phyloP scores from a whole-genome alignment of 2,797 vertebrate genomes.

The Sebastes matsubarae region DNA sequence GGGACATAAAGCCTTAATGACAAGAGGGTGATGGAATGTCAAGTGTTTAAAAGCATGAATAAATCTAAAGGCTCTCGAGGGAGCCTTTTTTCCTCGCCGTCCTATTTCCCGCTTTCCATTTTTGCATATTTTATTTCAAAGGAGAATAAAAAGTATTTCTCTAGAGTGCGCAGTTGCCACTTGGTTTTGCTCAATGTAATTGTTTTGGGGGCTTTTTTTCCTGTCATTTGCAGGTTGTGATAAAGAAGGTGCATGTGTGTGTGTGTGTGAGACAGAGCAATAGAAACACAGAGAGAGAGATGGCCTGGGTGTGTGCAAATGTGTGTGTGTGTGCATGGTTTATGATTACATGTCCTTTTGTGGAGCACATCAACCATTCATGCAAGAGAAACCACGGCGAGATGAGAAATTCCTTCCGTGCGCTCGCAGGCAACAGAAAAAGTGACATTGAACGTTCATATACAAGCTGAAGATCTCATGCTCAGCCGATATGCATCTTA shows the following conservation, averaged over 20 bases:
- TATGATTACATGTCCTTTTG: conserved; percentile 67
- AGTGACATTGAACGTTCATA: conserved; percentile 68
- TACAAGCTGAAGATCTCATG: conserved; percentile 62
- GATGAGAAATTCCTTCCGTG: conserved; percentile 61
- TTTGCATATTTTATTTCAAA: conserved; percentile 52
- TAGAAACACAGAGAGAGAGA: neutral
- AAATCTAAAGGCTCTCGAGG: conserved; percentile 64
- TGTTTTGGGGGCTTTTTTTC: neutral
- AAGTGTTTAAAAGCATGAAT: conserved; percentile 67
- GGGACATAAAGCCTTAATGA: conserved; percentile 69
- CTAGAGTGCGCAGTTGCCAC: conserved; percentile 17
- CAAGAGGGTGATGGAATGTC: conserved; percentile 70
- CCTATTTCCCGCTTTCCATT: conserved; percentile 10
- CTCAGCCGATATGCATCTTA: conserved; percentile 67
- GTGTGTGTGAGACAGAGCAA: neutral
- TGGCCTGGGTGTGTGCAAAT: conserved; percentile 35
- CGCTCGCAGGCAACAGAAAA: conserved; percentile 36
- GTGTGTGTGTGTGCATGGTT: conserved; percentile 33
- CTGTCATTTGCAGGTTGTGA: conserved; percentile 29
- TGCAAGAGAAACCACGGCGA: conserved; percentile 53
- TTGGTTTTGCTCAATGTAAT: conserved; percentile 33
- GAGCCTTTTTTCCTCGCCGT: conserved; percentile 18
- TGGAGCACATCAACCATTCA: conserved; percentile 65
- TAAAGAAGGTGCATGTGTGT: neutral
- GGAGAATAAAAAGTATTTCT: conserved; percentile 41